Percentiles rank a stretch among this genome's conserved stretches.
Evolutionary conservation across 2,888 invertebrate species (phyloP).

Genomic region (Drosophila emarginata): DNA sequence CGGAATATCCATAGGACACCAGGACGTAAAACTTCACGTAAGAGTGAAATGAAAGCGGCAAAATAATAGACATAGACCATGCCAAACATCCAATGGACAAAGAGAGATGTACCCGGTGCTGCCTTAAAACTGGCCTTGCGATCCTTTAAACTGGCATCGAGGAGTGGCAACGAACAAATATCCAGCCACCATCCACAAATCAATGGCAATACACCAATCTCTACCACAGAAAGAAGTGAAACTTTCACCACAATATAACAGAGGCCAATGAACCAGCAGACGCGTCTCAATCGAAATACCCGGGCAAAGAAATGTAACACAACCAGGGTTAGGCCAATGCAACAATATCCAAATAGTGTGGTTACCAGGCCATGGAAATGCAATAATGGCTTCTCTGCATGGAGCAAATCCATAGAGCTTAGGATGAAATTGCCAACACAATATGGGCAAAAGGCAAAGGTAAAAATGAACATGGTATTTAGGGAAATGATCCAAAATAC

Average conservation of each 20-base stretch:
- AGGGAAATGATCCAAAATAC: slow-evolving; percentile 99
- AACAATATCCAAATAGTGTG: slow-evolving; percentile 95
- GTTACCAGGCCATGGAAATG: slow-evolving; percentile 97
- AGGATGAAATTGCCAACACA: slow-evolving; percentile 95
- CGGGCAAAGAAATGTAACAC: slow-evolving; percentile 93
- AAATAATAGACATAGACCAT: slow-evolving; percentile 99
- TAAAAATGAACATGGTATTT: slow-evolving; percentile 97
- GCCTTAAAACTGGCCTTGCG: slow-evolving; percentile 93
- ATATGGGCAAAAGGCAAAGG: slow-evolving; percentile 98
- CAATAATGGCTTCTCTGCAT: slow-evolving; percentile 84
- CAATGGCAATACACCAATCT: slow-evolving; percentile 97
- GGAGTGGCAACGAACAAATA: slow-evolving; percentile 96
- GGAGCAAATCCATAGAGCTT: slow-evolving; percentile 85
- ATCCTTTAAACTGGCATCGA: slow-evolving; percentile 91
- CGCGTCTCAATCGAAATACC: slow-evolving; percentile 89
- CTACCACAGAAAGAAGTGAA: slow-evolving; percentile 96
- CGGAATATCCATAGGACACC: slow-evolving; percentile 99
- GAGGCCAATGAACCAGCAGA: slow-evolving; percentile 93
- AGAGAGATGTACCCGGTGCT: slow-evolving; percentile 98
- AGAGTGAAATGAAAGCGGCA: slow-evolving; percentile 95
- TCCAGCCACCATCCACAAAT: slow-evolving; percentile 99
- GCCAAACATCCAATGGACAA: slow-evolving; percentile 99
- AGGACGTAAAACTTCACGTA: slow-evolving; percentile 96
- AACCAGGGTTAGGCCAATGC: slow-evolving; percentile 92
- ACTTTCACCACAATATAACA: slow-evolving; percentile 93